Percentiles rank a stretch among this genome's conserved stretches.
These are phyloP conservation scores for Drosophila eugracilis DNA, from an alignment of 1,140 invertebrate genomes.

Conservation along the genomic window DNA sequence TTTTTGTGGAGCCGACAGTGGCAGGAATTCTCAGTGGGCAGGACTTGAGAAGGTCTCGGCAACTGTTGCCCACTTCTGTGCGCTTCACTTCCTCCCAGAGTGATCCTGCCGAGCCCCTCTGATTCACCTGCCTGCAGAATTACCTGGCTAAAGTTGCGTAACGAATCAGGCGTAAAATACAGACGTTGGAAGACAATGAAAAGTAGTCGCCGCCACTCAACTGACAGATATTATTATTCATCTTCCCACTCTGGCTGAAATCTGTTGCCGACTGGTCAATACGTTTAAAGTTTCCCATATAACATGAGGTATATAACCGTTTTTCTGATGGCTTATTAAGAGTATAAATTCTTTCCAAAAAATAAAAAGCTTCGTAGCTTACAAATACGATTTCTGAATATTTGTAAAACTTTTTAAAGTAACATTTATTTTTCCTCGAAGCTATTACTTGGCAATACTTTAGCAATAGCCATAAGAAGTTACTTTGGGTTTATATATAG, in stretches of 20 bases:
- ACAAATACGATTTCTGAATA: too few species aligned
- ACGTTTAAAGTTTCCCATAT: neutral
- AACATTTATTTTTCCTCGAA: too few species aligned
- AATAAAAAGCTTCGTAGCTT: too few species aligned
- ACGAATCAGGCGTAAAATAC: conserved; percentile 68
- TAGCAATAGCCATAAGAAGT: neutral
- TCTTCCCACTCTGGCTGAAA: conserved; percentile 15
- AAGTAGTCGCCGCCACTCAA: conserved; percentile 39
- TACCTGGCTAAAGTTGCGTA: conserved; percentile 72
- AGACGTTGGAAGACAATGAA: conserved; percentile 43
- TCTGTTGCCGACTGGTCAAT: conserved; percentile 1
- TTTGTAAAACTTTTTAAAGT: too few species aligned
- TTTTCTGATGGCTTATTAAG: neutral
- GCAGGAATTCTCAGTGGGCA: conserved; percentile 5
- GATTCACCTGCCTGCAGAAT: conserved; percentile 32
- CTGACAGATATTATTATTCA: conserved; percentile 78
- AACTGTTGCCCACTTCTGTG: conserved; percentile 64
- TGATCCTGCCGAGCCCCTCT: conserved; percentile 9
- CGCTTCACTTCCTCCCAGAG: conserved; percentile 47
- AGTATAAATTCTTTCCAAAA: too few species aligned
- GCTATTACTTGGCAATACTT: too few species aligned
- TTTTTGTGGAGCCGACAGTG: conserved; percentile 35
- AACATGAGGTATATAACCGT: too few species aligned
- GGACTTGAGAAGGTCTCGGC: conserved; percentile 14
- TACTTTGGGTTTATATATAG: conserved; percentile 15